A percentile compares a stretch with the other conserved stretches of the same genome.
Conservation (phyloP, 2,888 invertebrate species). For the Caenorhabditis japonica region DNA sequence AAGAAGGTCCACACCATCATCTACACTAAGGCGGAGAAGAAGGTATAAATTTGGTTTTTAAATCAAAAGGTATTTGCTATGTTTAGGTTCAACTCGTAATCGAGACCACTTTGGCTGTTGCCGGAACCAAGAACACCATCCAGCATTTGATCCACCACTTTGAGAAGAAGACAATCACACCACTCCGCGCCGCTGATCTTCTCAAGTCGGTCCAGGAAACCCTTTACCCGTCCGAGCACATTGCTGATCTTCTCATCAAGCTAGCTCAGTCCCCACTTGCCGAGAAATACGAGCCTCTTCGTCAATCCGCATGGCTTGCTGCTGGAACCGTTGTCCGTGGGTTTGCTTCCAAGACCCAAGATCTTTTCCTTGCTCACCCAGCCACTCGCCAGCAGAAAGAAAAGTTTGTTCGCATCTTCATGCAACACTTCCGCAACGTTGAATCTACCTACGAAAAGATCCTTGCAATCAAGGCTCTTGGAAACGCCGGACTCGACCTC, state of each 20-base stretch:
- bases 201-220: conserved; percentile 61
- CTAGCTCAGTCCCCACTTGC: conserved; percentile 50
- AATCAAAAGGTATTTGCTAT: neutral
- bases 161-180: conserved; percentile 47
- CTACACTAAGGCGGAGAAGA: conserved; percentile 34
- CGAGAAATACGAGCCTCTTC: conserved; percentile 45
- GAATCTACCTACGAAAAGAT: conserved; percentile 67
- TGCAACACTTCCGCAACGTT: conserved; percentile 51
- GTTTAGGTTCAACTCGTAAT: conserved; percentile 58
- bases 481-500: conserved; percentile 73
- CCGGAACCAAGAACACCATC: conserved; percentile 66
- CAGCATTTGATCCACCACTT: conserved; percentile 60
- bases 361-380: conserved; percentile 52
- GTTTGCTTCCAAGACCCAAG: conserved; percentile 43
- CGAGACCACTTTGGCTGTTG: conserved; percentile 59
- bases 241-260: conserved; percentile 64
- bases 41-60: conserved; percentile 18
- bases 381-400: conserved; percentile 58
- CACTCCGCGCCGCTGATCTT: conserved; percentile 51
- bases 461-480: conserved; percentile 70
- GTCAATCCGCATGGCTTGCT: conserved; percentile 64
- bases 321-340: conserved; percentile 61
- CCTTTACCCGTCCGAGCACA: conserved; percentile 58
- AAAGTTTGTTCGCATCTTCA: conserved; percentile 57
- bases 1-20: conserved; percentile 48